These are phyloP conservation scores for Ceyx melanurus DNA, from an alignment of 2,113 vertebrate species.

Conservation along the genomic window DNA sequence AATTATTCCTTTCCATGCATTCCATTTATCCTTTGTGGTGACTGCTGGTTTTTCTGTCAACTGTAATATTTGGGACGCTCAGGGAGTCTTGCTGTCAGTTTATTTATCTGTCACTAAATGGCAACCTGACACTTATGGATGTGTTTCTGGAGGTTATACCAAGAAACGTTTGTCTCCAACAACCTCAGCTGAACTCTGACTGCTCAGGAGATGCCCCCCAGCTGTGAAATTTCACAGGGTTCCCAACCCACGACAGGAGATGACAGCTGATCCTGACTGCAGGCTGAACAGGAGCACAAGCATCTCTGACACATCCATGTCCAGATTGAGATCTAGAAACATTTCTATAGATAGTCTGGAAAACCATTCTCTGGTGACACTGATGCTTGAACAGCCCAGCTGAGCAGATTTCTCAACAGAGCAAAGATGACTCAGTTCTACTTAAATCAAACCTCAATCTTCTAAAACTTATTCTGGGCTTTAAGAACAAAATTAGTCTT, in stretches of 20 bases:
- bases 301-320: not conserved
- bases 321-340: not conserved
- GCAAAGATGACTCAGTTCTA: not conserved
- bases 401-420: not conserved
- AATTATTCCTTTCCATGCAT: not conserved
- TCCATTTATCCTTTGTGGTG: not conserved
- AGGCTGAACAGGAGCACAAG: not conserved
- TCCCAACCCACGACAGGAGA: fast-evolving
- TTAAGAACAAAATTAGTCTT: not conserved
- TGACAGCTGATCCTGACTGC: not conserved
- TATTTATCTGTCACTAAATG: not conserved
- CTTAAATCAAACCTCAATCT: not conserved
- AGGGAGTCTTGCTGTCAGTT: not conserved
- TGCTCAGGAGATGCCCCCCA: not conserved
- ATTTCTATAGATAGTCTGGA: not conserved
- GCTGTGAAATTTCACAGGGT: not conserved
- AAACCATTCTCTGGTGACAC: not conserved
- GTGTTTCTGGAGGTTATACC: not conserved
- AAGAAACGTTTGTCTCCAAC: not conserved
- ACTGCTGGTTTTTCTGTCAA: not conserved
- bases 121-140: not conserved
- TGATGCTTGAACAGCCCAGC: not conserved
- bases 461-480: not conserved
- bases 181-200: not conserved
- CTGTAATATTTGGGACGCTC: not conserved